A percentile compares a stretch with the other conserved stretches of the same genome.
phyloP scores from a whole-genome alignment of 2,113 vertebrate genomes.

The Macroglossus sobrinus region DNA sequence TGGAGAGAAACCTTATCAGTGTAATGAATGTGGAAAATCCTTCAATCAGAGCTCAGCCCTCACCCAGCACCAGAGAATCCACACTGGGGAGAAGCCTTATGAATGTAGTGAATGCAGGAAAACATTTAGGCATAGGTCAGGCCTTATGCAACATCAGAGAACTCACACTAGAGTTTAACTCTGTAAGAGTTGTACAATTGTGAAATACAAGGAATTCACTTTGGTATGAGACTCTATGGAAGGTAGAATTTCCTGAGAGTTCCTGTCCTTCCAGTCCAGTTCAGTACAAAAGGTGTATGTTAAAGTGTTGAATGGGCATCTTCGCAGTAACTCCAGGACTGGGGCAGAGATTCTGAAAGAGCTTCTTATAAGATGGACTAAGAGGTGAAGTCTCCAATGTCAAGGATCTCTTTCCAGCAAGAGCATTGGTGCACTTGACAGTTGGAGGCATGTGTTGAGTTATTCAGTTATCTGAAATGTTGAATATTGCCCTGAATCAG shows the following conservation, averaged over 20 bases:
- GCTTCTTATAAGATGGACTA: neutral
- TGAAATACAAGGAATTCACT: neutral
- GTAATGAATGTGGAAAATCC: constrained; percentile 63
- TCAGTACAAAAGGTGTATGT: neutral
- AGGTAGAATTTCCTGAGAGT: neutral
- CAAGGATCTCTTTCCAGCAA: neutral
- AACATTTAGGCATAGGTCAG: constrained; percentile 68
- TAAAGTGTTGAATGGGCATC: neutral
- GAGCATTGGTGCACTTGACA: neutral
- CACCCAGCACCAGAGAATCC: constrained; percentile 63
- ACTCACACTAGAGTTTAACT: constrained; percentile 63
- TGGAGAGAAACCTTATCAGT: constrained; percentile 64
- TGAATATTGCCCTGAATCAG: neutral
- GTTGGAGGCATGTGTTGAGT: neutral
- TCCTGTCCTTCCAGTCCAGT: neutral
- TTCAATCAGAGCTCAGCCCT: constrained; percentile 67
- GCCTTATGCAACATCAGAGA: constrained; percentile 65
- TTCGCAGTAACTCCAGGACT: neutral
- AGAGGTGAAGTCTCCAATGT: neutral
- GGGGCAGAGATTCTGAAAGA: neutral
- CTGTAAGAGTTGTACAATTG: neutral
- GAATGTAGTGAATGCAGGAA: constrained; percentile 66
- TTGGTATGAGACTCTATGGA: neutral
- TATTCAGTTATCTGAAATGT: neutral
- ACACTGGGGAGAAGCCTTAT: constrained; percentile 71